Percentiles rank a stretch among this genome's conserved stretches.
These are phyloP conservation scores for Ceyx margarethae DNA, from an alignment of 2,113 vertebrate species.

Conservation along the genomic window DNA sequence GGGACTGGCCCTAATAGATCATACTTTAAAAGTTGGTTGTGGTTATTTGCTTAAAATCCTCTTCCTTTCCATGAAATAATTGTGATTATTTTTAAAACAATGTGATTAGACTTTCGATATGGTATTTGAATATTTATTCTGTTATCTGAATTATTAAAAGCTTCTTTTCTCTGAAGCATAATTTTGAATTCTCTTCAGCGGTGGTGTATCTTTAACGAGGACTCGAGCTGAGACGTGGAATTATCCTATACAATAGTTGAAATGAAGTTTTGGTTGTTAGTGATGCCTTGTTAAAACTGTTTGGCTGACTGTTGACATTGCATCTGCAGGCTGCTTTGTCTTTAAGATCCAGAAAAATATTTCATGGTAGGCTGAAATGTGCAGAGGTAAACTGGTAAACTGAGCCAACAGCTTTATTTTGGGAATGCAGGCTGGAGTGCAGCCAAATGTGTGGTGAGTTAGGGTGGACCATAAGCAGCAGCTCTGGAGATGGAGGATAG, in stretches of 20 bases:
- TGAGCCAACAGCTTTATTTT: background rate
- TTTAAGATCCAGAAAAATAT: background rate
- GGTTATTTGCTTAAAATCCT: background rate
- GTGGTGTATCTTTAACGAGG: background rate
- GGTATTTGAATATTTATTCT: slow-evolving; percentile 6
- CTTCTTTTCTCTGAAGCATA: background rate
- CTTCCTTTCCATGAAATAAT: background rate
- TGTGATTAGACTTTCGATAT: background rate
- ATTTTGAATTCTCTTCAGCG: background rate
- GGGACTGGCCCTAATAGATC: background rate
- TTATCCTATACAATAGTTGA: background rate
- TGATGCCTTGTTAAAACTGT: background rate
- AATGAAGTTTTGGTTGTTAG: background rate
- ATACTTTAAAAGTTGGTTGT: background rate
- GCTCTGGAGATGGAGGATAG: background rate
- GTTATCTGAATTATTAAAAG: slow-evolving; percentile 18
- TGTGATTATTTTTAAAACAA: slow-evolving; percentile 11
- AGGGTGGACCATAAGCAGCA: background rate
- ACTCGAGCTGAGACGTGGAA: background rate
- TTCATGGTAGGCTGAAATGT: background rate
- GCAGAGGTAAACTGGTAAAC: background rate
- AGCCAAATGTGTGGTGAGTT: background rate
- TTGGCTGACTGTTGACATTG: background rate
- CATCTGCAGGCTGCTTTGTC: background rate
- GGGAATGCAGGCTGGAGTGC: background rate